Conservation (phyloP, 2,888 invertebrate species). For the Thereva unica region DNA sequence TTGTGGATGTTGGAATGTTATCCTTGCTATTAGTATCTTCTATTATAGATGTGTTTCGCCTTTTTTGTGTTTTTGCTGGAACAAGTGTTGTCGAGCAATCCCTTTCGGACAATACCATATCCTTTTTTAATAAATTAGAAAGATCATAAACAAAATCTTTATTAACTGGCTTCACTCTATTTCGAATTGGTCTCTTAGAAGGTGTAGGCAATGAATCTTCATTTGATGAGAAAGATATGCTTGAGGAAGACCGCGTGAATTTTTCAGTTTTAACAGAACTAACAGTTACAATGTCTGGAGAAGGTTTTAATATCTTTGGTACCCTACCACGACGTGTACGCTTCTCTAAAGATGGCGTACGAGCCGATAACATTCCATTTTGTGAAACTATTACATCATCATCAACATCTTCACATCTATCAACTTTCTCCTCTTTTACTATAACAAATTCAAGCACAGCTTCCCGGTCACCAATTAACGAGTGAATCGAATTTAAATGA, state of each 20-base stretch:
- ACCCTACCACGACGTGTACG: slow-evolving; percentile 42
- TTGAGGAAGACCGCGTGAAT: slow-evolving; percentile 45
- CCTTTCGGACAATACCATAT: slow-evolving; percentile 44
- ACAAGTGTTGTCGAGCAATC: slow-evolving; percentile 33
- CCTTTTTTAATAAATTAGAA: slow-evolving; percentile 61
- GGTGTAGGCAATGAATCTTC: slow-evolving; percentile 40
- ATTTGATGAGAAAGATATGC: slow-evolving; percentile 43
- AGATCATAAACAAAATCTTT: slow-evolving; percentile 76
- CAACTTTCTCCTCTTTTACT: slow-evolving; percentile 50
- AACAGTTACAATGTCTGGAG: slow-evolving; percentile 37
- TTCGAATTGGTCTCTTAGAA: slow-evolving; percentile 64
- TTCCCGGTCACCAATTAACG: slow-evolving; percentile 63
- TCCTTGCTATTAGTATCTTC: slow-evolving; percentile 1
- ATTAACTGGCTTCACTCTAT: slow-evolving; percentile 67
- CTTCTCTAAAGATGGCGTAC: slow-evolving; percentile 35
- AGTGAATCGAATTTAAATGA: slow-evolving; percentile 68
- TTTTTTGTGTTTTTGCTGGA: slow-evolving; percentile 27
- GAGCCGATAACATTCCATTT: slow-evolving; percentile 2
- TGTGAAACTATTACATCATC: slow-evolving; percentile 36
- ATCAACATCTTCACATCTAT: slow-evolving; percentile 54
- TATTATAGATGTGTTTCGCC: slow-evolving; percentile 35
- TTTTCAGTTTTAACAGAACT: slow-evolving; percentile 44
- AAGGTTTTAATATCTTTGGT: slow-evolving; percentile 41
- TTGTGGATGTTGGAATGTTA: slow-evolving; percentile 9
- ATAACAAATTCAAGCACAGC: slow-evolving; percentile 53